phyloP scores from a whole-genome alignment of 1,140 invertebrate species.

The Phortica variegata region DNA sequence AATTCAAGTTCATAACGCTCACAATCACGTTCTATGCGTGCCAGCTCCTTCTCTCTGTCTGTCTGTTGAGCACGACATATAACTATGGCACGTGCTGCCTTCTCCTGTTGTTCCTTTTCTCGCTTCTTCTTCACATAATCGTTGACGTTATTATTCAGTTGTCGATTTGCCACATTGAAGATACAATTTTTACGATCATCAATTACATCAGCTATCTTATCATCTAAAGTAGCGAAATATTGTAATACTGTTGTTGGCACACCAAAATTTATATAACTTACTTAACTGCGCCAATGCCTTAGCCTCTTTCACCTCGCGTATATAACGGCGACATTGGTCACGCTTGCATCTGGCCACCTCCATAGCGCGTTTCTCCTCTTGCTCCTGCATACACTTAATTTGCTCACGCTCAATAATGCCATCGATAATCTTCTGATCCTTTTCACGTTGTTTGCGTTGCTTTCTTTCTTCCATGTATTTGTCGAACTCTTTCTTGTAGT shows the following conservation, averaged over 20 bases:
- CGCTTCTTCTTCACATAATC: slow-evolving; percentile 16
- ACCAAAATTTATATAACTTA: background rate
- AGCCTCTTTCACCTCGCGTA: background rate
- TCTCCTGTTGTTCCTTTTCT: background rate
- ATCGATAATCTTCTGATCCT: slow-evolving; percentile 11
- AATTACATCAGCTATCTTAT: slow-evolving; percentile 28
- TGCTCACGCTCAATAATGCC: slow-evolving; percentile 23
- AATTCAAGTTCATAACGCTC: slow-evolving; percentile 6
- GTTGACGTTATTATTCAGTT: slow-evolving; percentile 12
- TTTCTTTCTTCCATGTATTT: slow-evolving; percentile 6
- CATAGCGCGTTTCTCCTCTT: slow-evolving; percentile 16
- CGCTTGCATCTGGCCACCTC: slow-evolving; percentile 11
- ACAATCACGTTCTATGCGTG: background rate
- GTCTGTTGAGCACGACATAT: slow-evolving; percentile 9
- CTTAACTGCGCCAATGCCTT: background rate
- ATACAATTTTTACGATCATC: slow-evolving; percentile 33
- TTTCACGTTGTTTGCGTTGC: slow-evolving; percentile 1
- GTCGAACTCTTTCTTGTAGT: background rate
- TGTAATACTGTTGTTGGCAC: background rate
- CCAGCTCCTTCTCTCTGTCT: background rate
- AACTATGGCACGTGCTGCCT: slow-evolving; percentile 2
- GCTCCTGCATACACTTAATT: slow-evolving; percentile 17
- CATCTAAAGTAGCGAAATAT: slow-evolving; percentile 11
- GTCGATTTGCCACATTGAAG: slow-evolving; percentile 14
- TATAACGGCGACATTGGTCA: slow-evolving; percentile 17